Base-by-base conservation (phyloP, 1,140 invertebrate species). In the Nasonia longicornis region DNA sequence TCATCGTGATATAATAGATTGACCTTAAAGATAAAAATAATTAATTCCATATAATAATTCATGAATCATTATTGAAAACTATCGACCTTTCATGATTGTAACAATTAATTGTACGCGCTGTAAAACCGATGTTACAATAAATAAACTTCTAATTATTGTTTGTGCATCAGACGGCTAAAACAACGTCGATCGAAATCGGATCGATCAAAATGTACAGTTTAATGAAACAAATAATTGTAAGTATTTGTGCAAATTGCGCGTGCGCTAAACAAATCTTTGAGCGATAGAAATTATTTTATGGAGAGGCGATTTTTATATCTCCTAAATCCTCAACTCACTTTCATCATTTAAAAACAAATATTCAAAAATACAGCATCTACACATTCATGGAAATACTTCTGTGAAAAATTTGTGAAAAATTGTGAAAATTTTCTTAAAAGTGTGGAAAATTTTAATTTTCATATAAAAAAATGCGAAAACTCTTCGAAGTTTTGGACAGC, bases 21-120 rank as follows among this genome's bases (percentile, higher is more conserved):
- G 66, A 67, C 76, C 76, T 77, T 48, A 69, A 20, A n/a, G 58
- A 42, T 76, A 76, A 76, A 76, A 76, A 76, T 76, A 76, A 76
- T 74, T 20, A 74, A 63, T 58, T n/a, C 3, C 22, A 35, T 63
- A 58, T 74, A 74, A 74, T 63, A 74, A 58, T 74, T 48, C 4
- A 42, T 74, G 14, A 26, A 58, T 48, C 35, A 29, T 74, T 63
- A 29, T 74, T 63, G 72, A 72, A 45, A 22, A 72, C 3, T 26
- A n/a, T 45, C 42, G 26, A 67, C 11, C 11, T 14, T 26, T 67
- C 64, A 58, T 58, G 4, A 58, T 58, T 58, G 52, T n/a, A 58
- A 58, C 16, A 58, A 20, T 58, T 58, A 4, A 16, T 20, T 58
- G 52, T 20, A 20, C 16, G 52, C 14, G 16, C 52, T 58, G 2